A percentile compares a stretch with the other conserved stretches of the same genome.
phyloP scores from a whole-genome alignment of 2,888 invertebrate species.

The Ferrisia virgata region DNA sequence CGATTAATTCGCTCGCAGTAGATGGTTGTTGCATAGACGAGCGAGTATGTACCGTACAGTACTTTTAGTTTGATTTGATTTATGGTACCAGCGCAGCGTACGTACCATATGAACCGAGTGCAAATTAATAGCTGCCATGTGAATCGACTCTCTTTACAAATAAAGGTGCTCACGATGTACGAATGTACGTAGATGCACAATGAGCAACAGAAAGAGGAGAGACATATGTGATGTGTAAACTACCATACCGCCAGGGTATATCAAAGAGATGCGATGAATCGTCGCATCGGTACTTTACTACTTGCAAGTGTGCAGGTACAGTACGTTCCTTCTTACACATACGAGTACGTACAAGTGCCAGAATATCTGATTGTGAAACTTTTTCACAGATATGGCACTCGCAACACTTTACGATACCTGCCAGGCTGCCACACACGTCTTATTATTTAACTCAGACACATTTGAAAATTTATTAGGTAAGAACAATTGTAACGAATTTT shows the following conservation, averaged over 20 bases:
- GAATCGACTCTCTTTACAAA: not conserved
- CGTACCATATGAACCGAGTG: too few relatives aligned
- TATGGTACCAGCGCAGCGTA: not conserved
- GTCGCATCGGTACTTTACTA: not conserved
- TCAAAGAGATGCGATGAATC: not conserved
- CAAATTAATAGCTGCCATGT: conserved; percentile 13
- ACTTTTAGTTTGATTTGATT: not conserved
- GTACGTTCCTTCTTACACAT: not conserved
- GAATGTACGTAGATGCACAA: too few relatives aligned
- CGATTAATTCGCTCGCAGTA: not conserved
- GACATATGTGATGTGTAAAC: not conserved
- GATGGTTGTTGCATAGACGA: not conserved
- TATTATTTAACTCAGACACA: too few relatives aligned
- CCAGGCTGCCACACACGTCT: too few relatives aligned
- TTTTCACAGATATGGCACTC: not conserved
- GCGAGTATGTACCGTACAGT: not conserved
- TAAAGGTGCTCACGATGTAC: not conserved
- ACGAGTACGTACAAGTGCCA: not conserved
- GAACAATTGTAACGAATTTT: too few relatives aligned
- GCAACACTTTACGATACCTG: not conserved
- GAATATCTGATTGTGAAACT: not conserved
- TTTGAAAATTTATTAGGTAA: not conserved
- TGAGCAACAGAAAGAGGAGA: not conserved
- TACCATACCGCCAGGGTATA: not conserved
- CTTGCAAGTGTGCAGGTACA: too few relatives aligned